Percentiles rank a stretch among this genome's conserved stretches.
Conservation (phyloP, 1,140 invertebrate species). For the Monomorium pharaonis region DNA sequence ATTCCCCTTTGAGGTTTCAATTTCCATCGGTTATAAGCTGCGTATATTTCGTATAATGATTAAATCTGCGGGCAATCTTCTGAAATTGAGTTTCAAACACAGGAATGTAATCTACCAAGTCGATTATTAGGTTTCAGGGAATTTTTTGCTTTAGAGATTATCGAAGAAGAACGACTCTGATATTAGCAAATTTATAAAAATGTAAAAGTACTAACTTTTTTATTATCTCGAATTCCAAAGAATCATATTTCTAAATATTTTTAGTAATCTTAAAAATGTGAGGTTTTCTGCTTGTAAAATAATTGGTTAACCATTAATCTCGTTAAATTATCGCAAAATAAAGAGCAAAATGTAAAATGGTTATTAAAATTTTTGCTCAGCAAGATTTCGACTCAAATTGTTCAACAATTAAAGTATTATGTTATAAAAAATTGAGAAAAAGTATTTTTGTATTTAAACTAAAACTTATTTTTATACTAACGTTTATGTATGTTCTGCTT, state of each 20-base stretch:
- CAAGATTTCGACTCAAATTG: not conserved
- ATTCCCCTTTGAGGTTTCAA: conserved; percentile 11
- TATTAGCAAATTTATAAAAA: conserved; percentile 9
- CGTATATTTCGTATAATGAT: conserved; percentile 6
- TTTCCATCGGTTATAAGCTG: conserved; percentile 6
- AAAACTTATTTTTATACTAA: too few relatives aligned
- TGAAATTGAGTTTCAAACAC: conserved; percentile 12
- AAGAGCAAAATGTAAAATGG: not conserved
- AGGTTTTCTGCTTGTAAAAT: not conserved
- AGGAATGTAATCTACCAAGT: conserved; percentile 3
- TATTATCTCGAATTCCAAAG: not conserved
- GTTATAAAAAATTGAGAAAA: not conserved
- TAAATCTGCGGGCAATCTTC: not conserved
- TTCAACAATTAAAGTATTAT: not conserved
- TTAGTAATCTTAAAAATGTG: not conserved
- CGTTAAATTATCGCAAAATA: too few relatives aligned
- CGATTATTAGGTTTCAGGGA: not conserved
- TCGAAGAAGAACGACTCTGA: not conserved
- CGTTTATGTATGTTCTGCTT: too few relatives aligned
- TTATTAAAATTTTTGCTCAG: not conserved
- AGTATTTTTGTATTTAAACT: not conserved
- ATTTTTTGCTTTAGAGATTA: not conserved
- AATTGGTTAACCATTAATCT: too few relatives aligned
- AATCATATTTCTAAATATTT: not conserved
- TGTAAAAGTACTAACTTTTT: not conserved